Evolutionary conservation across 2,797 vertebrate genomes (phyloP), one percentile per base, ranked within the genome.

Genomic region (Oryzias dopingdopingensis): DNA sequence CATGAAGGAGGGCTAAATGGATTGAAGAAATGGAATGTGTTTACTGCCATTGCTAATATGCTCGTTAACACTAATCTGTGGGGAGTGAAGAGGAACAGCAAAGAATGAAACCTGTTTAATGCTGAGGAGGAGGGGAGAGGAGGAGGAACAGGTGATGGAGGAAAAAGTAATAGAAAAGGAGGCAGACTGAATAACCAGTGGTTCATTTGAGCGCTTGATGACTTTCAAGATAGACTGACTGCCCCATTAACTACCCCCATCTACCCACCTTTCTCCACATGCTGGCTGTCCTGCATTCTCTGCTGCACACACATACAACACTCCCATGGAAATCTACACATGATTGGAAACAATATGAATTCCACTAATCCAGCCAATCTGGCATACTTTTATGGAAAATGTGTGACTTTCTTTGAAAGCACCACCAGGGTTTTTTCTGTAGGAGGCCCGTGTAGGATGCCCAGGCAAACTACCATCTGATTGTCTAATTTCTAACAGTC

Each of bases 41-140:
- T 87, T 85, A 79, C 79, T 76, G 82, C 84, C 67, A 67, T 66
- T 57, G 73, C 63, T 88, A 76, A 88, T 84, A 69, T 80, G 73
- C 79, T 88, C 69, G 32, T 90, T 88, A 88, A 74, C 74, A 14
- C 74, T 82, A 78, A 89, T 83, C 77, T 80, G 71, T 60, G 58
- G 70, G 76, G 77, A 76, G 77, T 59, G 72, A 58, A 43, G 49
- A 57, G 75, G 69, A 13, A 14, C 61, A 22, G 47, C 5, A n/a
- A 68, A 65, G 54, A 57, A 57, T 44, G 61, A 52, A 59, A 42
- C 37, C 48, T 63, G 48, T 52, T 59, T 23, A 43, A 44, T 62
- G 59, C 14, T 37, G 42, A 24, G 26, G 67, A 60, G 26, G 15
- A 58, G 51, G 52, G 47, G 32, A 49, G 54, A 63, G 52, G 56